Base-by-base conservation (phyloP, 2,113 vertebrate genomes). In the Phylloscopus trochiloides region DNA sequence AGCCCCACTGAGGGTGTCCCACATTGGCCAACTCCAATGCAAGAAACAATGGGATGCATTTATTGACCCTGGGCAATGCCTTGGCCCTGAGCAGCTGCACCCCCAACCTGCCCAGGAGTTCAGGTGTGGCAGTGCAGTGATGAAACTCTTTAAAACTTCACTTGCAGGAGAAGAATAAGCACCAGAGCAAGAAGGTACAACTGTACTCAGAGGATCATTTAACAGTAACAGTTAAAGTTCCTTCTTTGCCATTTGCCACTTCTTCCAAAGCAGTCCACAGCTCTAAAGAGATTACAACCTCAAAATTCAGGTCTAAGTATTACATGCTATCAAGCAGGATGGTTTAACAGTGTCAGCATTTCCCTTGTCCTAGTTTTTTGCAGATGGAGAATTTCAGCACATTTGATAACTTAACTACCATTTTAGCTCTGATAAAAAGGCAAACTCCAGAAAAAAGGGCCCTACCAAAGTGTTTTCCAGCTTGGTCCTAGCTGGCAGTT, bases 261-360 rank as follows among this genome's bases (percentile, higher is more conserved):
- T 74, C 55, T 91, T 82, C 57, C 57, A 65, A 52, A 93, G 87
- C 36, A 31, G 73, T 51, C 47, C 34, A 26, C 42, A 78, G 77
- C 57, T 90, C 74, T 88, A 57, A 90, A 92, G 85, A 85, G 77
- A 91, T 78, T 79, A 78, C 71, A 94, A 81, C 77, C 73, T 91
- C 87, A 51, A 59, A 93, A 94, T 86, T 85, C 81, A 68, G 74
- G 85, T 75, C 81, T 68, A 75, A 81, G 74, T 62, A 88, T 57
- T 86, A 84, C 50, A 54, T 32, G 42, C 34, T 38, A 71, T 84
- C 86, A 67, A 85, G 72, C 21, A 72, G 81, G 75, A 34, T 14
- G 52, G 61, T 96, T 93, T 88, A 79, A 75, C 40, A 20, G 15
- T 57, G 81, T 85, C 94, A 97, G 90, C 88, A 57, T 48, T 93